A percentile compares a stretch with the other conserved stretches of the same genome.
Conservation (phyloP, 2,797 vertebrate genomes). For the Gadopsis marmoratus region DNA sequence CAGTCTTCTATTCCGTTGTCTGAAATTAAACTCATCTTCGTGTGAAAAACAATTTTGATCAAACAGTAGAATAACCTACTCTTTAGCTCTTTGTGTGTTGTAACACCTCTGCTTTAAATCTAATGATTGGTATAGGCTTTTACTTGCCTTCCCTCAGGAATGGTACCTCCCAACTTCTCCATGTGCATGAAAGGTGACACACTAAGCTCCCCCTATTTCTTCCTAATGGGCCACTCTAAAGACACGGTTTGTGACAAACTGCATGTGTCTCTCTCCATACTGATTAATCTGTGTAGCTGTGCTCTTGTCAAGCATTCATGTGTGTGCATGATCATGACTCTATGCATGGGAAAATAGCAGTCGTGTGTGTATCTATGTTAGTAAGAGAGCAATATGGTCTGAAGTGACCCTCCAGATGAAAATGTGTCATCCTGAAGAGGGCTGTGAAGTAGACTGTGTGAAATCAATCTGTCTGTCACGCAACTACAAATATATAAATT, state of each 20-base stretch:
- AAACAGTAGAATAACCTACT: slow-evolving; percentile 37
- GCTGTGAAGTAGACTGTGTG: slow-evolving; percentile 50
- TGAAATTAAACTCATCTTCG: slow-evolving; percentile 40
- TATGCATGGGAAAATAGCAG: slow-evolving; percentile 38
- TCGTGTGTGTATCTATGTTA: neutral
- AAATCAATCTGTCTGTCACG: slow-evolving; percentile 50
- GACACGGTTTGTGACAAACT: slow-evolving; percentile 99
- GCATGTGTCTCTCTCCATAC: slow-evolving; percentile 89
- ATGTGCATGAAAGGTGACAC: slow-evolving; percentile 99
- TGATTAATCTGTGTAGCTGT: slow-evolving; percentile 56
- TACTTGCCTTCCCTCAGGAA: slow-evolving; percentile 99
- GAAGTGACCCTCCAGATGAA: slow-evolving; percentile 59
- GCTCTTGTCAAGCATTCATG: slow-evolving; percentile 41
- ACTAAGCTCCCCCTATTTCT: slow-evolving; percentile 99
- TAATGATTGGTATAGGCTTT: slow-evolving; percentile 99
- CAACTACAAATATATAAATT: slow-evolving; percentile 24
- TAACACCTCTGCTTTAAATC: slow-evolving; percentile 93
- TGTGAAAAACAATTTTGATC: slow-evolving; percentile 48
- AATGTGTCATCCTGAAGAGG: slow-evolving; percentile 45
- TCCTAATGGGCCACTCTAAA: slow-evolving; percentile 99
- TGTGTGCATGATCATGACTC: slow-evolving; percentile 48
- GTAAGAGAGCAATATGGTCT: slow-evolving; percentile 49
- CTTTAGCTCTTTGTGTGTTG: slow-evolving; percentile 79
- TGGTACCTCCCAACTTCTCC: slow-evolving; percentile 99
- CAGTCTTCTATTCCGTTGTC: slow-evolving; percentile 40